Evolutionary conservation across 2,113 vertebrate genomes (phyloP), one percentile per base, ranked within the genome.

Genomic region (Salvelinus fontinalis): DNA sequence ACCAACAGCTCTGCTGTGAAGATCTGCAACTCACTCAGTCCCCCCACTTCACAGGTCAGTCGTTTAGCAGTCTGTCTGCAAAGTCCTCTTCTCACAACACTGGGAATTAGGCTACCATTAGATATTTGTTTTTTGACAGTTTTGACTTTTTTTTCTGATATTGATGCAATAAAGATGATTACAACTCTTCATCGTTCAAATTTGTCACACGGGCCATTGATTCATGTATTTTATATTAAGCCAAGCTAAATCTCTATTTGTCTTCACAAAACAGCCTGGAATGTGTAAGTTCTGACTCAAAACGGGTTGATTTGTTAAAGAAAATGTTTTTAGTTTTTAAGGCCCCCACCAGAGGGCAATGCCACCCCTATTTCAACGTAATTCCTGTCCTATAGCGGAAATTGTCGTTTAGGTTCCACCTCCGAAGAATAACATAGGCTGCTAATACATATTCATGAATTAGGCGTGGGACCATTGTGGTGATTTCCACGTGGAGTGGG

Each of bases 1-100:
- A 84, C 87, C 87, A 89, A 82, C 73, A 88, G 75, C 29, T 13
- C 44, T 57, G 69, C 49, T 14, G 22, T 67, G 59, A 89, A 85
- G 71, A 39, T 27, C 70, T 57, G 26, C 65, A 75, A 27, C 22
- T 3, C 11, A 5, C 67, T 71, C 65, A 44, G 18, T 20, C 20
- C 24, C 22, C 29, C 49, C 59, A 54, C 72, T 7, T 12, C 72
- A 79, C 79, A 88, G 87, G 84, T 90, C 69, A 66, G 83, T 22
- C 70, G 1, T 29, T 31, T 18, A 13, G 26, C 11, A 66, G 22
- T 29, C 64, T 27, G 11, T 24, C 64, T 54, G 3, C 64, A 66
- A n/a, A 66, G 8, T 24, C 22, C 64, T 66, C 26, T 11, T 27
- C 26, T 16, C 26, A 66, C 22, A 66, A 20, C 49, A 54, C 14